These are phyloP conservation scores for Nematostella vectensis DNA, from an alignment of 92 coral and sea anemone species.

Conservation along the genomic window DNA sequence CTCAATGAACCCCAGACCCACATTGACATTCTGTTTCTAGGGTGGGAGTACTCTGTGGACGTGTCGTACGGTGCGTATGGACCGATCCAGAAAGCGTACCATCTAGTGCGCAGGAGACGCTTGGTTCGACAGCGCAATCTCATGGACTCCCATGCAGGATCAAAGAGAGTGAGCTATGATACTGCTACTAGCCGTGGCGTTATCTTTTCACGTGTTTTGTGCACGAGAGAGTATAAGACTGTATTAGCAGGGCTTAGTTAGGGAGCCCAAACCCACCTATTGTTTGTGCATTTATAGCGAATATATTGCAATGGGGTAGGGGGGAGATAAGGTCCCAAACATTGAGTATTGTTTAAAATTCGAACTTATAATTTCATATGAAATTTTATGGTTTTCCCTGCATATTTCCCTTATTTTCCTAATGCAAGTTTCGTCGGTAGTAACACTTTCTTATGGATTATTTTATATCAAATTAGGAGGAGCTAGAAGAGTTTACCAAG, in stretches of 20 bases:
- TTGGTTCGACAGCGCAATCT: conserved; percentile 86
- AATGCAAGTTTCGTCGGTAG: too few species aligned
- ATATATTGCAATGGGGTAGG: background rate
- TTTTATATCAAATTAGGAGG: conserved; percentile 30
- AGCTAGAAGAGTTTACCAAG: conserved; percentile 65
- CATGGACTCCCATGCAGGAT: conserved; percentile 55
- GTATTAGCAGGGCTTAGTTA: too few species aligned
- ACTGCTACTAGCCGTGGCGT: too few species aligned
- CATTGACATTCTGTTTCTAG: conserved; percentile 15
- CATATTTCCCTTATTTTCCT: background rate
- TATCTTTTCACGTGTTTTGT: too few species aligned
- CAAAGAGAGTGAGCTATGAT: conserved; percentile 44
- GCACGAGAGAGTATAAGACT: too few species aligned
- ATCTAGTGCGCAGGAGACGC: conserved; percentile 80
- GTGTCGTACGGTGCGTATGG: conserved; percentile 80
- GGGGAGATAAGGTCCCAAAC: too few species aligned
- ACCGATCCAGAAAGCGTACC: conserved; percentile 84
- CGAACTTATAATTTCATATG: too few species aligned
- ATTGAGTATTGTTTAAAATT: too few species aligned
- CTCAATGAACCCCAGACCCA: too few species aligned
- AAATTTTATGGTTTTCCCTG: background rate
- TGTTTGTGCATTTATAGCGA: background rate
- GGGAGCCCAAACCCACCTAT: too few species aligned
- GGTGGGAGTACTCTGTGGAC: conserved; percentile 92
- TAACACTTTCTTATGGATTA: too few species aligned